phyloP scores from a whole-genome alignment of 2,797 vertebrate species.

The Aulostomus chinensis region DNA sequence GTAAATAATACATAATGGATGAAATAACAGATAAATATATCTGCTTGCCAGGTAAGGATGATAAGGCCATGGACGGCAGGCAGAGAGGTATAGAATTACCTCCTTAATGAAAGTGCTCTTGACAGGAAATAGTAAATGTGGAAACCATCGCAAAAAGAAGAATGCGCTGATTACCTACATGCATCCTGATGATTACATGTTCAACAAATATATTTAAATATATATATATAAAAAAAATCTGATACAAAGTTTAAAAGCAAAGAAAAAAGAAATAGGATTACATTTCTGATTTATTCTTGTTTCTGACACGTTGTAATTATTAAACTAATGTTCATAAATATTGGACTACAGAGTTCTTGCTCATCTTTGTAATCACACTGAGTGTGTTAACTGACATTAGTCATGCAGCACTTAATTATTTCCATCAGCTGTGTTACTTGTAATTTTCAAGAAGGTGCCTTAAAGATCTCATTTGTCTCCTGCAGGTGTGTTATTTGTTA shows the following conservation, averaged over 20 bases:
- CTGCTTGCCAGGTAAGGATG: slow-evolving; percentile 35
- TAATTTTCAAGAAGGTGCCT: background rate
- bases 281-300: too few species aligned
- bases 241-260: too few species aligned
- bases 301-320: too few species aligned
- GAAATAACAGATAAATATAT: slow-evolving; percentile 33
- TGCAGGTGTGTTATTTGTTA: background rate
- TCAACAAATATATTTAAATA: too few species aligned
- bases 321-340: too few species aligned
- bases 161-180: slow-evolving; percentile 17
- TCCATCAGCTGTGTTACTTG: too few species aligned
- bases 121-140: slow-evolving; percentile 37
- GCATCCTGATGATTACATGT: background rate
- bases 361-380: too few species aligned
- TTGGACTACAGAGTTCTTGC: too few species aligned
- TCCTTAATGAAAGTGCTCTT: slow-evolving; percentile 49
- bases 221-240: too few species aligned
- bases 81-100: slow-evolving; percentile 8
- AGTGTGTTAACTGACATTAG: too few species aligned
- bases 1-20: slow-evolving; percentile 17
- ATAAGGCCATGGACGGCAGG: slow-evolving; percentile 18
- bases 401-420: too few species aligned
- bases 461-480: background rate
- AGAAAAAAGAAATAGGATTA: too few species aligned
- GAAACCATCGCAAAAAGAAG: slow-evolving; percentile 2